phyloP scores from a whole-genome alignment of 2,888 invertebrate species.

The Ichneumon xanthorius region DNA sequence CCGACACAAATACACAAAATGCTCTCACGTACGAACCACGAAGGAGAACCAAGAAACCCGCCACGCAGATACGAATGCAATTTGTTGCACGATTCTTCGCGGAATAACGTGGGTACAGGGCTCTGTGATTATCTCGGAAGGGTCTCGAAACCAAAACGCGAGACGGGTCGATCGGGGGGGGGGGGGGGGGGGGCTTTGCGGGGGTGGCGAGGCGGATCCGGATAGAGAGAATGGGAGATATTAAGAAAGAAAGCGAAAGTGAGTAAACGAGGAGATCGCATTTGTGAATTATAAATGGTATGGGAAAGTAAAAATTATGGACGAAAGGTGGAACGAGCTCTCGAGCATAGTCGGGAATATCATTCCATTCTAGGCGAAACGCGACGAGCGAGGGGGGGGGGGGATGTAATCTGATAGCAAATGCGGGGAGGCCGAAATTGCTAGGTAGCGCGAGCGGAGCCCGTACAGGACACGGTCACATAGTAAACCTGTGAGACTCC shows the following conservation, averaged over 20 bases:
- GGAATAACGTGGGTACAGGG: conserved; percentile 67
- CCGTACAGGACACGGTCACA: conserved; percentile 42
- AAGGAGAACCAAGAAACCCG: conserved; percentile 31
- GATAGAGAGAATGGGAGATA: conserved; percentile 48
- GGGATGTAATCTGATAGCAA: conserved; percentile 78
- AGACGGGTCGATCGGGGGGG: conserved; percentile 17
- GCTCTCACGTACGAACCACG: conserved; percentile 4
- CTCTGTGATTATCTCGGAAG: conserved; percentile 73
- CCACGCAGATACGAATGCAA: conserved; percentile 66
- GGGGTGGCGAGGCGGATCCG: conserved; percentile 61
- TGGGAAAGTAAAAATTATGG: conserved; percentile 1
- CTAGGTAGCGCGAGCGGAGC: conserved; percentile 73
- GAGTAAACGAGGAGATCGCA: conserved; percentile 64
- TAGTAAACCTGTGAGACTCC: conserved; percentile 5
- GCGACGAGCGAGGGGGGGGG: conserved; percentile 52
- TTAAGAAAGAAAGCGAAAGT: conserved; percentile 62
- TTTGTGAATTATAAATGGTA: conserved; percentile 64
- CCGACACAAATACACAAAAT: conserved; percentile 10
- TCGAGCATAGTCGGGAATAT: conserved; percentile 64
- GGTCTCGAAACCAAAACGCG: conserved; percentile 54
- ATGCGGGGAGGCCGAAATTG: conserved; percentile 81
- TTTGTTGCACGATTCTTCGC: conserved; percentile 74
- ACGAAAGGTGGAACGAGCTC: conserved; percentile 56
- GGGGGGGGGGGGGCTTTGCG: conserved; percentile 35
- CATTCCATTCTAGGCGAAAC: conserved; percentile 63